These are phyloP conservation scores for Cephalotes varians DNA, from an alignment of 2,888 invertebrate genomes.

Conservation along the genomic window DNA sequence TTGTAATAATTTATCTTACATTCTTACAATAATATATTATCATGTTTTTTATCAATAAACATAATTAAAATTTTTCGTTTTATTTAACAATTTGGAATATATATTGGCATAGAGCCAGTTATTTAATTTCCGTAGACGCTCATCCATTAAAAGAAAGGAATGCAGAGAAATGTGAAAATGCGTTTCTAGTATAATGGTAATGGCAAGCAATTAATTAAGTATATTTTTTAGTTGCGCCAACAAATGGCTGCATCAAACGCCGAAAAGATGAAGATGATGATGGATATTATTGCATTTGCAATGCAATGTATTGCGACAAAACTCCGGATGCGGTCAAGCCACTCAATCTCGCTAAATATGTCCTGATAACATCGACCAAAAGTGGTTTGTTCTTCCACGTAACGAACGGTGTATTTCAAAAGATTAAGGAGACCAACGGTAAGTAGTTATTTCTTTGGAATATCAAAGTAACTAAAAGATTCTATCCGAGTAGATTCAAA, in stretches of 20 bases:
- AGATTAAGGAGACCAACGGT: background rate
- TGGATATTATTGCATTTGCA: constrained; percentile 88
- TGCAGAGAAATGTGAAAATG: background rate
- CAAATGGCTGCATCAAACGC: background rate
- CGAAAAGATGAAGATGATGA: background rate
- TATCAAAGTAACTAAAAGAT: background rate
- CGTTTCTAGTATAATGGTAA: background rate
- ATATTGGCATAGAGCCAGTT: background rate
- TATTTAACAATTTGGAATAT: background rate
- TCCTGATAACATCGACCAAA: constrained; percentile 42
- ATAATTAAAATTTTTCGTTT: background rate
- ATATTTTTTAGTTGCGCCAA: constrained; percentile 18
- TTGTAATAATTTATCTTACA: background rate
- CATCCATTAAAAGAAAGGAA: background rate
- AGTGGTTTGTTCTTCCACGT: constrained; percentile 27
- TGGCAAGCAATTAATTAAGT: constrained; percentile 8
- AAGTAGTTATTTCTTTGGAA: background rate
- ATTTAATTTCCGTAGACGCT: background rate
- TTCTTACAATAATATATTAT: background rate
- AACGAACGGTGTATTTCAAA: background rate
- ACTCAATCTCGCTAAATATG: background rate
- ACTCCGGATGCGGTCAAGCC: constrained; percentile 82
- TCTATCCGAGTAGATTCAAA: background rate
- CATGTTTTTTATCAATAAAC: background rate
- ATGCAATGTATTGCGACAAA: constrained; percentile 90